Percentiles rank a stretch among this genome's conserved stretches.
phyloP scores from a whole-genome alignment of 2,113 vertebrate genomes.

The Xiphophorus maculatus region DNA sequence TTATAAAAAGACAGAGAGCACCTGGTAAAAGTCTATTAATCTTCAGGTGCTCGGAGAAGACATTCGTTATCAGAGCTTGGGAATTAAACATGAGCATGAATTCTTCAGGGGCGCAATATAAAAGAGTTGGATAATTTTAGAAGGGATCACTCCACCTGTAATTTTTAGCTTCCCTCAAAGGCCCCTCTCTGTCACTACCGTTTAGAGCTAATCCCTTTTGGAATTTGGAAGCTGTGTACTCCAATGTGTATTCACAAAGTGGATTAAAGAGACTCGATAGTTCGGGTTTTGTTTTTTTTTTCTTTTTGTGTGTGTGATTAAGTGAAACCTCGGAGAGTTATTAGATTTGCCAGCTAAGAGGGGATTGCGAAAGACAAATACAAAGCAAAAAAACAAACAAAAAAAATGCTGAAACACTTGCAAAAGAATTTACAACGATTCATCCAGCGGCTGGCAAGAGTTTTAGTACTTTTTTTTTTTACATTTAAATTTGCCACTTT shows the following conservation, averaged over 20 bases:
- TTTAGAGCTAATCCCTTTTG: conserved; percentile 76
- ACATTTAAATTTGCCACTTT: not conserved
- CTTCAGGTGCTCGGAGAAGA: conserved; percentile 79
- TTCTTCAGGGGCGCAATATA: conserved; percentile 82
- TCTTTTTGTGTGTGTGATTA: conserved; percentile 63
- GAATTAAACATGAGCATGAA: conserved; percentile 86
- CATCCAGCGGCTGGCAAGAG: not conserved
- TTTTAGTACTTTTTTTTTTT: not conserved
- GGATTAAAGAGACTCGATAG: conserved; percentile 70
- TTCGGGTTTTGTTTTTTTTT: conserved; percentile 69
- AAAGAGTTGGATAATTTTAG: conserved; percentile 87
- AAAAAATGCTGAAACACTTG: conserved; percentile 39
- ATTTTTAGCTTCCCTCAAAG: conserved; percentile 80
- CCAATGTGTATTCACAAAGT: conserved; percentile 73
- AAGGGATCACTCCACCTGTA: conserved; percentile 84
- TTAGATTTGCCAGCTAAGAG: conserved; percentile 59
- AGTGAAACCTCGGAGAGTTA: conserved; percentile 68
- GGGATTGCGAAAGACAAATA: conserved; percentile 31
- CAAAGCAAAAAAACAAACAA: not conserved
- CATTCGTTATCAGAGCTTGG: conserved; percentile 80
- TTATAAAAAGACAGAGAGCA: conserved; percentile 81
- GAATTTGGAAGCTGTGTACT: conserved; percentile 74
- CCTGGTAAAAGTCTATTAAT: conserved; percentile 81
- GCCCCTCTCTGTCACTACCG: conserved; percentile 78
- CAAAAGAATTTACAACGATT: not conserved